Evolutionary conservation across 1,140 invertebrate genomes (phyloP), one percentile per base, ranked within the genome.

Genomic region (Camponotus vicinus): DNA sequence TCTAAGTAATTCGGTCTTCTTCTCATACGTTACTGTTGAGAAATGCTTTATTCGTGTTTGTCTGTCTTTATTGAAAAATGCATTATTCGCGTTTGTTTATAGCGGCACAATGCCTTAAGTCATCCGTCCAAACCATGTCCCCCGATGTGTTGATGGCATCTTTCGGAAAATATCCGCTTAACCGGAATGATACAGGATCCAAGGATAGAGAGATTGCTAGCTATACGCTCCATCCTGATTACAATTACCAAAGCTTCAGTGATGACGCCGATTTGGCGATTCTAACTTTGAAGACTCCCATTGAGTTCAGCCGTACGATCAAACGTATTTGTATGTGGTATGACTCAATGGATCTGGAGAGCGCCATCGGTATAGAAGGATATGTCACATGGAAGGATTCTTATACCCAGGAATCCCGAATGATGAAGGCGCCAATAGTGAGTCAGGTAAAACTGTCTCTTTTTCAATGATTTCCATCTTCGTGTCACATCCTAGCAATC

Each of bases 271-370:
- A 97, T 90, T 86, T 97, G 11, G 96, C 96, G 6, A 92, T 97
- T 11, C 75, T 97, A 18, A 94, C 94, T 66, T 88, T 97, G 9
- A 89, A 90, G 0, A 93, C 95, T 3, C 84, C 93, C 0, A 94
- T 96, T 0, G 90, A 95, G n/a, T 96, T 95, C 76, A 95, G 94
- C 0, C 91, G 94, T 27, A 95, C 87, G 70, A 95, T 97, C 49
- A 94, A 93, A 67, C 96, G 96, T 6, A 93, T 96, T 9, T 97
- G 97, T 88, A 92, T 97, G 2, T 97, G 96, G 96, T 91, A 92
- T 7, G 95, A 94, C 1, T 86, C 94, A 21, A 88, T 83, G 0
- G 93, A 95, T 27, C 90, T 97, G 0, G 93, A 94, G 5, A 91
- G 92, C 66, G 92, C 97, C 61, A 90, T 95, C 59, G n/a, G n/a